phyloP scores from a whole-genome alignment of 2,113 vertebrate genomes.

The Buteo buteo region DNA sequence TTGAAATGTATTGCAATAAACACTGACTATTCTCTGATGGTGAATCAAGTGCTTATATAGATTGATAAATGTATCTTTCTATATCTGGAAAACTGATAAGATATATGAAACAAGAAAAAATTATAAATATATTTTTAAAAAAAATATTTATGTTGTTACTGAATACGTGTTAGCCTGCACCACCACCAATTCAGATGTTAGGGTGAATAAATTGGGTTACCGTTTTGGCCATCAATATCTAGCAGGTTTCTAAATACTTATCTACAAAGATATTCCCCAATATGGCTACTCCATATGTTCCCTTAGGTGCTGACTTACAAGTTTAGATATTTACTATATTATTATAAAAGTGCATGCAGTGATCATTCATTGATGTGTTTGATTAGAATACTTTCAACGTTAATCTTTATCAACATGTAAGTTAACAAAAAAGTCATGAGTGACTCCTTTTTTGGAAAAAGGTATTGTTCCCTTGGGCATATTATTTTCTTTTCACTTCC shows the following conservation, averaged over 20 bases:
- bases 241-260: neutral
- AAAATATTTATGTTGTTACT: neutral
- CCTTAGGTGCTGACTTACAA: neutral
- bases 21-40: neutral
- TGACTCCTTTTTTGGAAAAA: neutral
- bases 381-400: neutral
- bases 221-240: neutral
- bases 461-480: neutral
- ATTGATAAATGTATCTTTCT: neutral
- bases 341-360: neutral
- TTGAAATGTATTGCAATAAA: neutral
- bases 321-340: neutral
- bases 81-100: neutral
- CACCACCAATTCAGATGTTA: neutral
- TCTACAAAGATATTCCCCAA: neutral
- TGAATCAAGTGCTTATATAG: neutral
- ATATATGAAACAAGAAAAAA: neutral
- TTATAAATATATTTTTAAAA: neutral
- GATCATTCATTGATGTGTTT: neutral
- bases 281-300: neutral
- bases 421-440: neutral
- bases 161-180: neutral
- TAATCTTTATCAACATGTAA: neutral
- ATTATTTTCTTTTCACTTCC: neutral
- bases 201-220: neutral